Evolutionary conservation across 2,888 invertebrate species (phyloP), one percentile per base, ranked within the genome.

Genomic region (Metallyticus violacea): DNA sequence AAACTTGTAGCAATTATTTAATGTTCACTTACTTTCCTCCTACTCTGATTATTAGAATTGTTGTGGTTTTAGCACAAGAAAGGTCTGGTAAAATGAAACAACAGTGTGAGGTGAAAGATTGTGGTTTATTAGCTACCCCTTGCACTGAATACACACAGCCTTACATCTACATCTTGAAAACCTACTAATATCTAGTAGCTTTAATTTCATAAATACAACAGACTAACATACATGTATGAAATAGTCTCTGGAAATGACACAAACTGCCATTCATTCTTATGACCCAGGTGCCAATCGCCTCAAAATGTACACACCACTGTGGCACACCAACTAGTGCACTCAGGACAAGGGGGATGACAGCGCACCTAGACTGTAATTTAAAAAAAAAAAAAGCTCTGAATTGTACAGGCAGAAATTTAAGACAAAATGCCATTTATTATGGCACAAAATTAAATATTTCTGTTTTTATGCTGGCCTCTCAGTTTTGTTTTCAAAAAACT

Each of bases 101-200:
- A 4, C 83, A 79, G 27, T 26, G 9, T 40, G 81, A 86, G 83
- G 86, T 86, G 86, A 86, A 86, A 81, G 81, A 86, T 30, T 76
- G 28, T 81, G 78, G 78, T 86, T 86, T 88, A 88, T 88, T 88
- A 85, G 88, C 87, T 88, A 88, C 88, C 88, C 88, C 88, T 88
- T 88, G 88, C 86, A 86, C 88, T 88, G 88, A 88, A 88, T 88
- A 88, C 88, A 88, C 88, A 87, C 85, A 87, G 40, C 86, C 87
- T 86, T 88, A 88, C 88, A 88, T 84, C 85, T 87, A 86, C 77
- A 87, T 81, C 79, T 84, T 81, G 78, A 85, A 86, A 85, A 79
- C 78, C 76, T 77, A 81, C 80, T 85, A 87, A 27, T 81, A 86
- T 40, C 79, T 85, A 85, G 85, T 85, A 85, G 83, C 78, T 88